These are phyloP conservation scores for Tyrannus savana DNA, from an alignment of 2,113 vertebrate genomes.

Conservation along the genomic window DNA sequence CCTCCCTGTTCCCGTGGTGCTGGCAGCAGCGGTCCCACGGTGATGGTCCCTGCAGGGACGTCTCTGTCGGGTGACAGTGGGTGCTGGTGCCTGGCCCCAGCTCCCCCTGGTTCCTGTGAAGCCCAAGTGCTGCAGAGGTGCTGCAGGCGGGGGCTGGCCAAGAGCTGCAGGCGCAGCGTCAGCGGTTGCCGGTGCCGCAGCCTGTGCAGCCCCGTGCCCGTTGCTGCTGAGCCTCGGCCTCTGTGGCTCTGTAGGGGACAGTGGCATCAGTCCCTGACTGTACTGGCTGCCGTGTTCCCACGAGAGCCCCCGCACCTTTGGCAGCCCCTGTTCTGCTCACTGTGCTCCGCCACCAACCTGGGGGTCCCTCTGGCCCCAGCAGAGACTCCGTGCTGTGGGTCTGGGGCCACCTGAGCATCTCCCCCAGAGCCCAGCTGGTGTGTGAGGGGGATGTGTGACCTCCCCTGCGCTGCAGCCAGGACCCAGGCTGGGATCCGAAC, in stretches of 20 bases:
- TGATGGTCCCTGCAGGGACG: rapidly evolving
- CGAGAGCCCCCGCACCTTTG: rapidly evolving
- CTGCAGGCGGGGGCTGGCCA: background rate
- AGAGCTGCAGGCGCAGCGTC: background rate
- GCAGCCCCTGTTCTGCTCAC: background rate
- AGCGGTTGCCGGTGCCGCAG: rapidly evolving
- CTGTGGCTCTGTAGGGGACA: background rate
- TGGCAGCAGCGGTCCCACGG: rapidly evolving
- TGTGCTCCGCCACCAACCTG: rapidly evolving
- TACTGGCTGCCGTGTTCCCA: rapidly evolving
- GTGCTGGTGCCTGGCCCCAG: background rate
- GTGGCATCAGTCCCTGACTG: background rate
- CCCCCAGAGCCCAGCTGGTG: background rate
- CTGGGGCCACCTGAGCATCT: background rate
- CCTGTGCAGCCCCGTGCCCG: rapidly evolving
- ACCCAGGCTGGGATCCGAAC: background rate
- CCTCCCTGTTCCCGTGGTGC: rapidly evolving
- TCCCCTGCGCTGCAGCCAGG: rapidly evolving
- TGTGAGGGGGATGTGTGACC: background rate
- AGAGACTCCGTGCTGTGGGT: rapidly evolving
- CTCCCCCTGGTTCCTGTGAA: background rate
- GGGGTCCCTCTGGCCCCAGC: background rate
- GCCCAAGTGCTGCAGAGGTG: rapidly evolving
- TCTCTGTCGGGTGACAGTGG: background rate
- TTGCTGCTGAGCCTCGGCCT: background rate